Evolutionary conservation across 1,140 invertebrate genomes (phyloP).

Genomic region (Rhopalosiphum padi): DNA sequence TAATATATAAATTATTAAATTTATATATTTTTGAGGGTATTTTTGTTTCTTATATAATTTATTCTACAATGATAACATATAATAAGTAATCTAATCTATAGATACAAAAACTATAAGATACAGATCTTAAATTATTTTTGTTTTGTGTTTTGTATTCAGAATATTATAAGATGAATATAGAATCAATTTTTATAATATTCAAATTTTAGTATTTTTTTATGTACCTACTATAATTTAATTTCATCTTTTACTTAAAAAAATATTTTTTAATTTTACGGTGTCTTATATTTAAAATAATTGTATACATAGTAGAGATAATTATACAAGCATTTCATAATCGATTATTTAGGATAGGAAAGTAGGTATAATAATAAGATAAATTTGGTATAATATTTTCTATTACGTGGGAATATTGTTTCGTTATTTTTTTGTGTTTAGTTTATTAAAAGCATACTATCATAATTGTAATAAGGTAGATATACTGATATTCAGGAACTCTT

Average conservation of each 20-base stretch:
- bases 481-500: neutral
- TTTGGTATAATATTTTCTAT: neutral
- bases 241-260: neutral
- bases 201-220: neutral
- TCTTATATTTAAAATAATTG: neutral
- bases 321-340: neutral
- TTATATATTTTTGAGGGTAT: no score
- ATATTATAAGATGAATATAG: neutral
- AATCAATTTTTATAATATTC: neutral
- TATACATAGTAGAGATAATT: neutral
- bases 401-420: neutral
- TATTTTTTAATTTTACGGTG: neutral
- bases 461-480: constrained; percentile 5
- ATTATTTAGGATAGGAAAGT: neutral
- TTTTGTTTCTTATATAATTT: neutral
- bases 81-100: neutral
- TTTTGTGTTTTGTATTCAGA: neutral
- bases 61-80: neutral
- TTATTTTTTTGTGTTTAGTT: neutral
- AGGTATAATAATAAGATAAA: neutral
- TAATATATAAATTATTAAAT: neutral
- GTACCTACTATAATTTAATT: neutral
- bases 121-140: neutral
- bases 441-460: neutral
- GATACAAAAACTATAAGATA: no score